Percentiles rank a stretch among this genome's conserved stretches.
Conservation (phyloP, 2,113 vertebrate species). For the Galemys pyrenaicus region DNA sequence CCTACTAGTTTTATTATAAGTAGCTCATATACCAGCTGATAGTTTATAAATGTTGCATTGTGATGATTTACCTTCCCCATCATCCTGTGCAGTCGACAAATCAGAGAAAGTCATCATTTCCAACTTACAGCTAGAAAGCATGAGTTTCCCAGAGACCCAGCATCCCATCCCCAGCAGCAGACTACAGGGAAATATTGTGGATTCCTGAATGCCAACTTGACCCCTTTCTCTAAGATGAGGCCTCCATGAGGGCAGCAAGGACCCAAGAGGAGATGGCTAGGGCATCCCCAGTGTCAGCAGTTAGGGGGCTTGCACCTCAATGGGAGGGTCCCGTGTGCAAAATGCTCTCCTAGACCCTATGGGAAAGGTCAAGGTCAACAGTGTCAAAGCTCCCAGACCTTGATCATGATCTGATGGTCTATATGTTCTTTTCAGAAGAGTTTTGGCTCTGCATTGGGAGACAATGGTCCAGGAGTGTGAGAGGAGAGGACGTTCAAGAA, state of each 20-base stretch:
- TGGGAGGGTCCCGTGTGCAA: background rate
- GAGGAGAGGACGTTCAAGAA: background rate
- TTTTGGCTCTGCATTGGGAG: background rate
- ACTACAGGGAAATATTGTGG: background rate
- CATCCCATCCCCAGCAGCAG: background rate
- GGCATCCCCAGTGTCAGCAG: background rate
- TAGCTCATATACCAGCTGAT: background rate
- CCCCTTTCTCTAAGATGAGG: background rate
- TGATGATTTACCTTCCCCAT: background rate
- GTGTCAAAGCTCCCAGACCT: background rate
- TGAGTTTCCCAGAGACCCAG: background rate
- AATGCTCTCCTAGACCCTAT: background rate
- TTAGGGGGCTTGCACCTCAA: accelerated
- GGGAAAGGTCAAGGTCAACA: background rate
- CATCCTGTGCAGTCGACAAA: background rate
- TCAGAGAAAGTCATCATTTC: background rate
- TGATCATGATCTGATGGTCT: background rate
- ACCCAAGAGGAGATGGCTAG: background rate
- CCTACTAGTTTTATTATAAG: background rate
- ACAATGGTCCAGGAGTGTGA: background rate
- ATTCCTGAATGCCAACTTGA: background rate
- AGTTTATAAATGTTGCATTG: background rate
- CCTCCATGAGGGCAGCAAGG: background rate
- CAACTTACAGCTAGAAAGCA: background rate
- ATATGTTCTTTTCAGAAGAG: background rate